A percentile compares a stretch with the other conserved stretches of the same genome.
Conservation (phyloP, 2,113 vertebrate genomes). For the Bubo blakistoni region DNA sequence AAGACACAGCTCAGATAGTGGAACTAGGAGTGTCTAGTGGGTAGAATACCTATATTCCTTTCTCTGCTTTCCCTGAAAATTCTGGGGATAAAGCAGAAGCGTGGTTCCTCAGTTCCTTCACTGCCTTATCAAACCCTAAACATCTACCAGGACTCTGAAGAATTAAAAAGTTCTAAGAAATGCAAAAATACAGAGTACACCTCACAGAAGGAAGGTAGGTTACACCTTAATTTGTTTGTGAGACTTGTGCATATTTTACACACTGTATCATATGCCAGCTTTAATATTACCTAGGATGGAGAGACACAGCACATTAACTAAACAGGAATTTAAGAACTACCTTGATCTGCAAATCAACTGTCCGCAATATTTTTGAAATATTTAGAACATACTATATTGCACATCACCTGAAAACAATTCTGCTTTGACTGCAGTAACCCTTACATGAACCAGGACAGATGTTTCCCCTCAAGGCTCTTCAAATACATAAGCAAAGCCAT, state of each 20-base stretch:
- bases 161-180: neutral
- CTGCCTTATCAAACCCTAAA: neutral
- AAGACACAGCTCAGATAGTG: neutral
- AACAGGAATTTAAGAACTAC: neutral
- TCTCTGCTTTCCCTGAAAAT: neutral
- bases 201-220: neutral
- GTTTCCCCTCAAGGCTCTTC: slow-evolving; percentile 34
- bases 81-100: neutral
- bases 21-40: neutral
- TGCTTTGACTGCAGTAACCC: slow-evolving; percentile 4
- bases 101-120: neutral
- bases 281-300: neutral
- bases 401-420: slow-evolving; percentile 15
- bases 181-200: neutral
- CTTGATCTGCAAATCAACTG: neutral
- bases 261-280: neutral
- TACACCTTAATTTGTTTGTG: neutral
- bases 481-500: slow-evolving; percentile 48
- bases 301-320: neutral
- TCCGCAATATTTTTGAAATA: neutral
- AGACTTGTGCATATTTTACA: neutral
- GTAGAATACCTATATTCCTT: neutral
- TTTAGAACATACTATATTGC: neutral
- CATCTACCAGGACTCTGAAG: neutral
- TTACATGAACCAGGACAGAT: slow-evolving; percentile 40